Evolutionary conservation across 2,113 vertebrate genomes (phyloP).

Genomic region (Tricholaema leucomelas): DNA sequence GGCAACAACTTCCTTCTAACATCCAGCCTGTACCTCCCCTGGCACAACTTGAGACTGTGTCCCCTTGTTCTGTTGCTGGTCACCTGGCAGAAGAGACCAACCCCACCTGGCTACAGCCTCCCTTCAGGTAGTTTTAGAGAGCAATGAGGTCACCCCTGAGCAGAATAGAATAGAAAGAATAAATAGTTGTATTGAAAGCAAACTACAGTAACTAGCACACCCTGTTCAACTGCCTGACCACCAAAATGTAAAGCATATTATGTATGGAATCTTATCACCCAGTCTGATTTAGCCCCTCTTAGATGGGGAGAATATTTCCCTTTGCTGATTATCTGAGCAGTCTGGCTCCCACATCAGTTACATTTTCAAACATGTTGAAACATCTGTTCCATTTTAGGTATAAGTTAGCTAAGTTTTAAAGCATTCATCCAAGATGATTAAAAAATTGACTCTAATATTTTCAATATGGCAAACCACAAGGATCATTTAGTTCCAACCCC

Average conservation of each 20-base stretch:
- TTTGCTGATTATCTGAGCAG: neutral
- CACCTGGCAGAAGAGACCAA: no score
- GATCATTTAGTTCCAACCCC: no score
- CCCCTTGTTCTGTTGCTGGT: no score
- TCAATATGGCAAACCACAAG: neutral
- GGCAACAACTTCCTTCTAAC: no score
- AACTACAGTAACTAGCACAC: no score
- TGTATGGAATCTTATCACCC: neutral
- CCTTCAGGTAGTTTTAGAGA: no score
- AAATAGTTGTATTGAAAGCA: neutral
- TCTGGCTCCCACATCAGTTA: neutral
- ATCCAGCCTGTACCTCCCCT: no score
- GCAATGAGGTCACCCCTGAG: no score
- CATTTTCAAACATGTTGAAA: neutral
- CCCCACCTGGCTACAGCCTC: no score
- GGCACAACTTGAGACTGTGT: no score
- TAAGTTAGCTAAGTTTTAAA: neutral
- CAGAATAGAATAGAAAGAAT: neutral
- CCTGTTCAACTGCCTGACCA: neutral
- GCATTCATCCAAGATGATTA: neutral
- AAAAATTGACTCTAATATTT: neutral
- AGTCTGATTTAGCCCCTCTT: rapidly evolving
- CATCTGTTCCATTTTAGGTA: constrained; percentile 12
- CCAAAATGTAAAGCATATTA: neutral
- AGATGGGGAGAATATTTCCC: neutral